These are phyloP conservation scores for Crotophaga sulcirostris DNA, from an alignment of 2,113 vertebrate species.

Conservation along the genomic window DNA sequence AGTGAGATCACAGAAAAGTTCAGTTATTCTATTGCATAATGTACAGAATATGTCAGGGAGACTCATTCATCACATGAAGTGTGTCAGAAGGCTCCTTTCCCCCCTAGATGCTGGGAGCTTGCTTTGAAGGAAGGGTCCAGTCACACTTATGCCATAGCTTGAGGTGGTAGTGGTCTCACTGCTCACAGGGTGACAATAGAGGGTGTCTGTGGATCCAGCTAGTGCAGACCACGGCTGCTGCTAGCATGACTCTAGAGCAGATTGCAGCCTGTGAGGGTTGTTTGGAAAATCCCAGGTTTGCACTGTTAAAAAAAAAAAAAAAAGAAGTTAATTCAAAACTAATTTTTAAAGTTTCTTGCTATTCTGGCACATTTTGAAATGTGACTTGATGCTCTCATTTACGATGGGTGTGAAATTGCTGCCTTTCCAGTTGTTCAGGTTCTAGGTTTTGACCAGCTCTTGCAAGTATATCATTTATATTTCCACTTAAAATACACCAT, in stretches of 20 bases:
- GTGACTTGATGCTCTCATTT: neutral
- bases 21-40: neutral
- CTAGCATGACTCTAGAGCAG: neutral
- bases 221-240: neutral
- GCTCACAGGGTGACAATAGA: neutral
- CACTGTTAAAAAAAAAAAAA: neutral
- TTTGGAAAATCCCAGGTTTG: neutral
- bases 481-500: slow-evolving; percentile 53
- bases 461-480: slow-evolving; percentile 57
- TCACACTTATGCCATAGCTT: neutral
- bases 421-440: neutral
- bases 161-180: neutral
- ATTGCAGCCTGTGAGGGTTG: neutral
- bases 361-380: neutral
- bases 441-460: neutral
- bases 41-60: neutral
- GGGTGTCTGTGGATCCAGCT: neutral
- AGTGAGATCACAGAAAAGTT: neutral
- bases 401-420: neutral
- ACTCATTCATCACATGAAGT: neutral
- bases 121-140: neutral
- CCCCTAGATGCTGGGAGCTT: neutral
- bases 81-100: neutral
- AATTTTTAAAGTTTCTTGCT: neutral
- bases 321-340: neutral